Evolutionary conservation across 2,888 invertebrate species (phyloP).

Genomic region (Lydus trimaculatus): DNA sequence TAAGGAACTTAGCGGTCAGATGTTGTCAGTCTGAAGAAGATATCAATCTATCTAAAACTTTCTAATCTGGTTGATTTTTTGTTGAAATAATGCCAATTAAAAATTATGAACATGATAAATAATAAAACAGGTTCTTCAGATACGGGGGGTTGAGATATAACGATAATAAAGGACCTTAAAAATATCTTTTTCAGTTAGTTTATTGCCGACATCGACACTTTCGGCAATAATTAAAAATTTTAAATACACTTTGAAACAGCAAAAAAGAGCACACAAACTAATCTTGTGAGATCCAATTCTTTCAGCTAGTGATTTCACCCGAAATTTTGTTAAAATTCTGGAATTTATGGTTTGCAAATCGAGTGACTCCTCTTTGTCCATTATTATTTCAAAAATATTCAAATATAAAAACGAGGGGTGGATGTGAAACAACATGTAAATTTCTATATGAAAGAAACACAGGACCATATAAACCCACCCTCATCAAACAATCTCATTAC

Average conservation of each 20-base stretch:
- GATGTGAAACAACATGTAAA: constrained; percentile 4
- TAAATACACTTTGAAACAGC: too few species aligned
- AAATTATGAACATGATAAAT: constrained; percentile 29
- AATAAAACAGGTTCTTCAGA: too few species aligned
- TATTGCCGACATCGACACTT: background rate
- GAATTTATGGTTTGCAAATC: background rate
- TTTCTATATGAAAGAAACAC: background rate
- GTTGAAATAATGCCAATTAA: constrained; percentile 22
- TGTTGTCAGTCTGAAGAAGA: constrained; percentile 37
- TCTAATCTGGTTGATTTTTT: background rate
- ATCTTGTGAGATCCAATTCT: too few species aligned
- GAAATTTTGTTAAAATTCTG: background rate
- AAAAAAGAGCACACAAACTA: too few species aligned
- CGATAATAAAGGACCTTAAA: constrained; percentile 40
- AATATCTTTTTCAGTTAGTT: too few species aligned
- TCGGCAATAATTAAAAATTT: background rate
- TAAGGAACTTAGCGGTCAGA: constrained; percentile 32
- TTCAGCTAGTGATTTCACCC: background rate
- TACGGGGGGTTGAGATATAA: too few species aligned
- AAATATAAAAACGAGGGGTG: background rate
- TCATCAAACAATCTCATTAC: constrained; percentile 1
- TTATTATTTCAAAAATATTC: constrained; percentile 6
- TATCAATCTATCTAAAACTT: background rate
- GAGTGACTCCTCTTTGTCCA: background rate
- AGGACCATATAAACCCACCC: background rate